Evolutionary conservation across 1,140 invertebrate species (phyloP), one percentile per base, ranked within the genome.

Genomic region (Trachymyrmex septentrionalis): DNA sequence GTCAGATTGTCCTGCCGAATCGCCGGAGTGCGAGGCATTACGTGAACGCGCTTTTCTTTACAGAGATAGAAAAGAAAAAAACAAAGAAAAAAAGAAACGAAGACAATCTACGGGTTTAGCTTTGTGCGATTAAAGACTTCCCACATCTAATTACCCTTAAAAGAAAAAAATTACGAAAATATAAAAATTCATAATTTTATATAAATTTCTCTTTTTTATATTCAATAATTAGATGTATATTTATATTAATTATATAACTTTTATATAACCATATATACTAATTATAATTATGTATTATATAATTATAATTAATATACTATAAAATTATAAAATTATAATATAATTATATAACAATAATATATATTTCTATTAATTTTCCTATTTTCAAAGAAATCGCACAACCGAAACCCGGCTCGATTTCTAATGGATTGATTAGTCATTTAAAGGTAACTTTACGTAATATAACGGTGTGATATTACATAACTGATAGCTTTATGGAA

Each of bases 1-100:
- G 61, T 88, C 48, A 93, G 93, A 93, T 87, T 92, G 89, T 91
- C 86, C 89, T 92, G 90, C 88, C 87, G 91, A 93, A 92, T 93
- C 80, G 64, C 78, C 16, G 27, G 38, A 67, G 64, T 69, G 55
- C 64, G 48, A 87, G 24, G 76, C 27, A 21, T 30, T 30, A 61
- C 61, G 44, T 66, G 34, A 50, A 71, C 21, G 34, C 53, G 78
- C 24, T 44, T 59, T 12, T 71, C 66, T 71, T 81, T 50, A 19
- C 30, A 12, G 44, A 14, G 24, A 72, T 7, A 5, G 64, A 86
- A 86, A 50, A 67, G 14, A 50, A 59, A 21, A 21, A 50, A 86
- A 30, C 14, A 67, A 53, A 34, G 7, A 80, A 66, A 16, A 6
- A 72, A 53, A 21, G 19, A 38, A 61, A 38, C 21, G 16, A 44